Percentiles rank a stretch among this genome's conserved stretches.
Conservation (phyloP, 23 tunicate species). For the Phallusia fumigata region DNA sequence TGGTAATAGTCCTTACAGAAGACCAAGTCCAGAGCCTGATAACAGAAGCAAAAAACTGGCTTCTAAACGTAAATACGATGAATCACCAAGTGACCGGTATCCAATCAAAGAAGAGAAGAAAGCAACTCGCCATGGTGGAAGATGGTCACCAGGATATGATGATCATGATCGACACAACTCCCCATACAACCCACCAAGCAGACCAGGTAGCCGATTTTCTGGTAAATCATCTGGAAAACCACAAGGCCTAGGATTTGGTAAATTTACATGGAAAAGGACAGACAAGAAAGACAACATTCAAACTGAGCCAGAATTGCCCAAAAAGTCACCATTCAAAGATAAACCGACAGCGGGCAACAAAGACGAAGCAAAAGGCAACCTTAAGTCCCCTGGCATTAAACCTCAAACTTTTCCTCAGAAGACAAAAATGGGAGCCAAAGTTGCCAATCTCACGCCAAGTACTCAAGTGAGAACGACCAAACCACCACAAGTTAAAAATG, state of each 20-base stretch:
- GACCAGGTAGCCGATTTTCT: not conserved
- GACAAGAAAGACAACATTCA: conserved; percentile 19
- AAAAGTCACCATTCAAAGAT: not conserved
- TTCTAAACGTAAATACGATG: conserved; percentile 24
- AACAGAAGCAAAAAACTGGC: conserved; percentile 4
- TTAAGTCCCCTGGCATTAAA: conserved; percentile 5
- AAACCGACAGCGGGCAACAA: conserved; percentile 3
- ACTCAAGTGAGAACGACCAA: conserved; percentile 5
- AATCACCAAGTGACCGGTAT: not conserved
- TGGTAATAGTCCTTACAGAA: not conserved
- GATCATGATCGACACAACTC: conserved; percentile 23
- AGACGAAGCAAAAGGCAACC: not conserved
- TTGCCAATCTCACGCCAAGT: conserved; percentile 5
- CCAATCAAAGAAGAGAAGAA: conserved; percentile 14
- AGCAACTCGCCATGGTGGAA: not conserved
- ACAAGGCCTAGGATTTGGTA: conserved; percentile 39
- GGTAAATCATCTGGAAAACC: conserved; percentile 12
- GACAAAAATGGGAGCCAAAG: conserved; percentile 1
- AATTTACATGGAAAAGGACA: conserved; percentile 65
- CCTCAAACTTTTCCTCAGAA: not conserved
- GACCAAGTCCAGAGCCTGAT: conserved; percentile 13
- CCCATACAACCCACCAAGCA: not conserved
- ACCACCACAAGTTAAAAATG: not conserved
- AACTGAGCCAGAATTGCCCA: not conserved
- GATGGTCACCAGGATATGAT: conserved; percentile 89